A percentile compares a stretch with the other conserved stretches of the same genome.
Evolutionary conservation across 2,797 vertebrate genomes (phyloP).

Genomic region (Orientallactaga sibirica): DNA sequence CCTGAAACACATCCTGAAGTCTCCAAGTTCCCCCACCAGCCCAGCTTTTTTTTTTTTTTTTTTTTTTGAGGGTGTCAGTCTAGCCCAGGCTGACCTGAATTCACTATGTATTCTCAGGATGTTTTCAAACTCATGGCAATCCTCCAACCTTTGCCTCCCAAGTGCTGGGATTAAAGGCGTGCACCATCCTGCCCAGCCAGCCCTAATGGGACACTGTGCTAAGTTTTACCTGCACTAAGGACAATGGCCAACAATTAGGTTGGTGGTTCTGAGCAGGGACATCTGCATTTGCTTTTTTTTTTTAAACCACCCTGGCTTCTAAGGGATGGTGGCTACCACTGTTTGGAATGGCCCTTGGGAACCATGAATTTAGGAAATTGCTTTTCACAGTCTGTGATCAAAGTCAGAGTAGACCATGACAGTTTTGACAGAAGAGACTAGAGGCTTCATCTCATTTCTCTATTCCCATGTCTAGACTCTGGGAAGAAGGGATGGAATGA

Average conservation of each 20-base stretch:
- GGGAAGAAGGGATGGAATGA: too few species aligned
- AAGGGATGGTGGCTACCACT: neutral
- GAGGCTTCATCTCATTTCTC: too few species aligned
- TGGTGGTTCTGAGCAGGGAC: neutral
- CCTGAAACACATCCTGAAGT: neutral
- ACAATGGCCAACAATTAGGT: neutral
- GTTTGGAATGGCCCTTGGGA: neutral
- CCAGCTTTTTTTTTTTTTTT: neutral
- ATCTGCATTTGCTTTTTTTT: neutral
- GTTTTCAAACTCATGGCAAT: too few species aligned
- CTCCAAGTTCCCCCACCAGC: neutral
- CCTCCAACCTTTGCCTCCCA: too few species aligned
- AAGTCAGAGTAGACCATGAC: neutral
- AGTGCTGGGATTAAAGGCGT: too few species aligned
- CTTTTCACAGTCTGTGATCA: conserved; percentile 2
- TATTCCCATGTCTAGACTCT: too few species aligned
- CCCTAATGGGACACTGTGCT: too few species aligned
- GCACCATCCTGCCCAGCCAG: too few species aligned
- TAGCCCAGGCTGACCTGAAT: neutral
- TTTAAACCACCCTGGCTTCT: neutral
- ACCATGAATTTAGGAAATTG: neutral
- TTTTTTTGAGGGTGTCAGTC: too few species aligned
- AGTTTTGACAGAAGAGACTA: neutral
- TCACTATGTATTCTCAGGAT: too few species aligned
- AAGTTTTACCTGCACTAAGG: neutral